Percentiles rank a stretch among this genome's conserved stretches.
phyloP scores from a whole-genome alignment of 2,797 vertebrate genomes.

The Pseudomugil gertrudae region DNA sequence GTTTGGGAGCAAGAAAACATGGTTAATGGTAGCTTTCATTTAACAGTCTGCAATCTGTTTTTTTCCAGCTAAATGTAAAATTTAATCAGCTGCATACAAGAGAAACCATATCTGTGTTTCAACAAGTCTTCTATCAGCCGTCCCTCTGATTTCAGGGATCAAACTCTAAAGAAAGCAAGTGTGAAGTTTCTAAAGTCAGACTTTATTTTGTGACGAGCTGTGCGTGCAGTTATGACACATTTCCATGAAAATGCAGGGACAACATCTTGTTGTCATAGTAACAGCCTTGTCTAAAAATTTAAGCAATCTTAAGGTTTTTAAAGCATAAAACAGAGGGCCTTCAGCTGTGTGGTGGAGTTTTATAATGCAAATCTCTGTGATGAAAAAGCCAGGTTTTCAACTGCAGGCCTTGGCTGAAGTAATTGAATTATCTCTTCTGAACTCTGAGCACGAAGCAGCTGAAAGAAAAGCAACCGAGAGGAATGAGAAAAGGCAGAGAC shows the following conservation, averaged over 20 bases:
- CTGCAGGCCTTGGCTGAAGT: conserved; percentile 70
- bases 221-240: conserved; percentile 27
- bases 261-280: conserved; percentile 41
- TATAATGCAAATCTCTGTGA: conserved; percentile 78
- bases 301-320: conserved; percentile 46
- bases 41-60: not conserved
- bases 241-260: conserved; percentile 37
- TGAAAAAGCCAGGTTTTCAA: conserved; percentile 64
- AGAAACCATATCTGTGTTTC: conserved; percentile 15
- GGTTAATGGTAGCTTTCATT: not conserved
- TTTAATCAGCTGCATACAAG: conserved; percentile 1
- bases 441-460: conserved; percentile 34
- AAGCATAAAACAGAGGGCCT: conserved; percentile 54
- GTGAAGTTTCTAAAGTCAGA: conserved; percentile 6
- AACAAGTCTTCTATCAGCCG: not conserved
- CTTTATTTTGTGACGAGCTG: conserved; percentile 15
- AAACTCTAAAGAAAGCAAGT: not conserved
- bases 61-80: not conserved
- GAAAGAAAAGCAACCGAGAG: conserved; percentile 34
- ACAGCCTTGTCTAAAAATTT: conserved; percentile 51
- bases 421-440: conserved; percentile 72
- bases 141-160: conserved; percentile 3
- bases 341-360: conserved; percentile 65
- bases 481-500: conserved; percentile 43
- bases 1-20: conserved; percentile 2